These are phyloP conservation scores for Lycorma delicatula DNA, from an alignment of 1,140 invertebrate species.

Conservation along the genomic window DNA sequence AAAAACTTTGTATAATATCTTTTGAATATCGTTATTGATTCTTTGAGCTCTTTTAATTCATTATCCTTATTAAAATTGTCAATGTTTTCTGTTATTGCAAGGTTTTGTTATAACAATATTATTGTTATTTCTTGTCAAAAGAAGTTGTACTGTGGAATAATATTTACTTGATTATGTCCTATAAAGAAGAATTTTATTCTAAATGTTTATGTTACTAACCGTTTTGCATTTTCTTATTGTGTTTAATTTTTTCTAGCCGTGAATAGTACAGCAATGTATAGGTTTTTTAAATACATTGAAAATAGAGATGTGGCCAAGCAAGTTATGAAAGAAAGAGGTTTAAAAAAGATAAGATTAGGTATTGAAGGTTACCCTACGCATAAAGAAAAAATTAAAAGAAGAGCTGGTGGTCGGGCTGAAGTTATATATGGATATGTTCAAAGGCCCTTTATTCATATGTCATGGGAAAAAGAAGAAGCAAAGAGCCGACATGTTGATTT, in stretches of 20 bases:
- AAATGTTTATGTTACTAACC: neutral
- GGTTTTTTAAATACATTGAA: conserved; percentile 99
- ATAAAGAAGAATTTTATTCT: no score
- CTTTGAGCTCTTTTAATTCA: no score
- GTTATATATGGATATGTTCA: conserved; percentile 99
- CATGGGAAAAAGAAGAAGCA: conserved; percentile 99
- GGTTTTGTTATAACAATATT: no score
- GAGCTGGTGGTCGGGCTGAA: conserved; percentile 84
- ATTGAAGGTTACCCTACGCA: conserved; percentile 99
- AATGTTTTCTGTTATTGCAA: no score
- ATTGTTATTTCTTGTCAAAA: no score
- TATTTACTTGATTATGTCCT: no score
- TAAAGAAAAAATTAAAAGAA: conserved; percentile 91
- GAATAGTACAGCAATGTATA: conserved; percentile 84
- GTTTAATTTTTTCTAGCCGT: conserved; percentile 50
- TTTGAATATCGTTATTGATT: no score
- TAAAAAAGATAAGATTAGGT: conserved; percentile 98
- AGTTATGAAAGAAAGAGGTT: conserved; percentile 93
- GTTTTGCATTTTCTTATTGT: neutral
- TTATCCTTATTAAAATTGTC: no score
- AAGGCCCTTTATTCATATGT: conserved; percentile 99
- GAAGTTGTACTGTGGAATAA: no score
- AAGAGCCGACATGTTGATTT: conserved; percentile 99
- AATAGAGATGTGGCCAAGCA: conserved; percentile 98
- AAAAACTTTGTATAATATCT: no score